These are phyloP conservation scores for Scaptomyza montana DNA, from an alignment of 1,140 invertebrate species.

Conservation along the genomic window DNA sequence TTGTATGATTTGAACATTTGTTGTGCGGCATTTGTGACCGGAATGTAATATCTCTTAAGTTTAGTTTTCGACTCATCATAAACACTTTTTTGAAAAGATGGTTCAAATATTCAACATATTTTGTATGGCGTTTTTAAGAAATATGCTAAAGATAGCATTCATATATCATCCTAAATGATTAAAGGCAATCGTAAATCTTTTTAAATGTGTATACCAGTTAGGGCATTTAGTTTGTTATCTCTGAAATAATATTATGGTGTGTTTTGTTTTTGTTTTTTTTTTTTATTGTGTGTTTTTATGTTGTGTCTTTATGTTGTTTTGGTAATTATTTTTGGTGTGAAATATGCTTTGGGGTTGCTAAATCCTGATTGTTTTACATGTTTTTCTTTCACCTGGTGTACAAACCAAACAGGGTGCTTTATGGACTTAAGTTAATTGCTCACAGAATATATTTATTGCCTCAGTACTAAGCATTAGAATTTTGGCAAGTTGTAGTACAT, in stretches of 20 bases:
- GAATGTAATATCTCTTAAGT: too few species aligned
- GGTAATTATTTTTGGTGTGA: slow-evolving; percentile 62
- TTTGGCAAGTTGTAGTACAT: slow-evolving; percentile 1
- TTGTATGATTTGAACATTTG: too few species aligned
- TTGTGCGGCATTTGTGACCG: too few species aligned
- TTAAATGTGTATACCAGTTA: background rate
- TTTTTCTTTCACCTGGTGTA: slow-evolving; percentile 24
- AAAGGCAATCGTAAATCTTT: background rate
- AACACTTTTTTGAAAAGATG: too few species aligned
- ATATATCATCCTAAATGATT: background rate
- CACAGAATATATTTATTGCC: background rate
- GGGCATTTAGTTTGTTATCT: background rate
- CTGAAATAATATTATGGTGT: background rate
- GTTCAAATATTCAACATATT: too few species aligned
- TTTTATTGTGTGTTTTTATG: slow-evolving; percentile 7
- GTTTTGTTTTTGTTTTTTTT: background rate
- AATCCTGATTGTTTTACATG: slow-evolving; percentile 45
- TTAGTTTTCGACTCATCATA: too few species aligned
- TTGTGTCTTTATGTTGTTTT: slow-evolving; percentile 42
- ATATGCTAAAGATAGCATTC: too few species aligned
- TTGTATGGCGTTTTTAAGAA: too few species aligned
- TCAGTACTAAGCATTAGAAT: slow-evolving; percentile 12
- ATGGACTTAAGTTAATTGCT: slow-evolving; percentile 37
- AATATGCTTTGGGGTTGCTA: slow-evolving; percentile 49
- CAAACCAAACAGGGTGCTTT: slow-evolving; percentile 17